Base-by-base conservation (phyloP, 1,140 invertebrate genomes). In the Bombus huntii region DNA sequence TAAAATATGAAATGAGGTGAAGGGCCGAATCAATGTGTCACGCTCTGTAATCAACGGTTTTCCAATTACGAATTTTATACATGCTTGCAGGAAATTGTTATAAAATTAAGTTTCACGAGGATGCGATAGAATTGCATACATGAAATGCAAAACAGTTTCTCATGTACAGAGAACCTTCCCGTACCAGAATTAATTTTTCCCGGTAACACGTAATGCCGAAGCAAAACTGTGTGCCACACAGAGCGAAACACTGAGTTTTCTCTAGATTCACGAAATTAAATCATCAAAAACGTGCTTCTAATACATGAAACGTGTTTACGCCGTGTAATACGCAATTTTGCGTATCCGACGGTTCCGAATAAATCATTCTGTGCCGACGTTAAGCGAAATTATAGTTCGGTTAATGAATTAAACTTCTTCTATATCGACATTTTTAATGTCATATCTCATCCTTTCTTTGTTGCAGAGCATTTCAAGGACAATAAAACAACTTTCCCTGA, bases 121-220 rank as follows among this genome's bases (percentile, higher is more conserved):
- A 75, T 37, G 9, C 13, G 73, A 75, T 53, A 34, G 25, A 53
- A 34, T 53, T 34, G 31, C 31, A 22, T 18, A 34, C 47, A 22
- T 10, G 22, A 3, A 25, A 75, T 37, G 73, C 47, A 37, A 28
- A 75, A 6, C 47, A 75, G 47, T 75, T 75, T 57, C 73, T 57
- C 73, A 34, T 9, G 31, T 57, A 12, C 10, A 37, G 18, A 34
- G 31, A 37, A 57, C 6, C 31, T 75, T 72, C 12, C 13, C 13
- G 70, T 44, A n/a, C 25, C 28, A 12, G 34, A 75, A 75, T 75
- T 75, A 57, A 75, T 75, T 75, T 75, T 75, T 57, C 47, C 25
- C 18, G 25, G 3, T 18, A 28, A 75, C 5, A 13, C 22, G 18
- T 28, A 53, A 9, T 15, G 25, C 18, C 25, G 44, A 47, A 47